These are phyloP conservation scores for Paratrypauchen microcephalus DNA, from an alignment of 2,797 vertebrate species.

Conservation along the genomic window DNA sequence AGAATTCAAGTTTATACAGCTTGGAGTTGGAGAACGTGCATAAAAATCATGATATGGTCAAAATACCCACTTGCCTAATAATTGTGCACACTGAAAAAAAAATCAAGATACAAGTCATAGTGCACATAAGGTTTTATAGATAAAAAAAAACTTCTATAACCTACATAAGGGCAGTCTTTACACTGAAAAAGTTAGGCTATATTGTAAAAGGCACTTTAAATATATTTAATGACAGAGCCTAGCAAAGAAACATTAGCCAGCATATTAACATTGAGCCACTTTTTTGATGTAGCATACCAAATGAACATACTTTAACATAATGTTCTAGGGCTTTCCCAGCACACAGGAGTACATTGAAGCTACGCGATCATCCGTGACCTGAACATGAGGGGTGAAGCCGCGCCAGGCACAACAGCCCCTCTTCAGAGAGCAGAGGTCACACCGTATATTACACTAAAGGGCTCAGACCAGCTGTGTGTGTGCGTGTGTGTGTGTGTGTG, in stretches of 20 bases:
- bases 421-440: slow-evolving; percentile 8
- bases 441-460: slow-evolving; percentile 20
- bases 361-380: slow-evolving; percentile 23
- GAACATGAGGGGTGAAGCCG: slow-evolving; percentile 28
- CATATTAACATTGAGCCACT: not conserved
- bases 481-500: not conserved
- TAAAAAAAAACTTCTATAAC: no score
- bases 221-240: not conserved
- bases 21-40: no score
- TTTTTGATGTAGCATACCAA: slow-evolving; percentile 5
- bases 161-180: not conserved
- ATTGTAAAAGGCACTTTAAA: not conserved
- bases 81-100: no score
- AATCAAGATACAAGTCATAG: no score
- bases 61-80: no score
- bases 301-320: slow-evolving; percentile 30
- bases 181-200: not conserved
- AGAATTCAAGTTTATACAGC: no score
- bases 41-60: no score
- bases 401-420: slow-evolving; percentile 22
- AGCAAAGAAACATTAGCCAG: slow-evolving; percentile 26
- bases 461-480: slow-evolving; percentile 21
- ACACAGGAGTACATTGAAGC: slow-evolving; percentile 1
- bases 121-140: no score
- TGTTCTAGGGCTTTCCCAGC: slow-evolving; percentile 10